Conservation (phyloP, 2,797 vertebrate genomes). For the Pampus argenteus region DNA sequence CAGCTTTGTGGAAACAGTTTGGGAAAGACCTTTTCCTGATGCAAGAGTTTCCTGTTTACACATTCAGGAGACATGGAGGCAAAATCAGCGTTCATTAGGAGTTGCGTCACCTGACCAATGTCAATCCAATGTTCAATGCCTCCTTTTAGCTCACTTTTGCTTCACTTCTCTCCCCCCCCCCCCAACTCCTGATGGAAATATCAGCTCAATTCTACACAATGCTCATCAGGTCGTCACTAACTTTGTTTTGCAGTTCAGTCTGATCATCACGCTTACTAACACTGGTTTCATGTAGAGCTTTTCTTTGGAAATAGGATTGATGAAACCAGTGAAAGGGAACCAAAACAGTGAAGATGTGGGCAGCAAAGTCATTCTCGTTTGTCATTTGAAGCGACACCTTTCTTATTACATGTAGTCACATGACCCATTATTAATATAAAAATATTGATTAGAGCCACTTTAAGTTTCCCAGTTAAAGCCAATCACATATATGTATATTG, state of each 20-base stretch:
- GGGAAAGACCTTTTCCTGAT: conserved; percentile 41
- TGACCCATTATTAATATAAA: not conserved
- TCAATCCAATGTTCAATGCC: not conserved
- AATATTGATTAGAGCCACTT: not conserved
- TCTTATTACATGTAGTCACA: too few relatives aligned
- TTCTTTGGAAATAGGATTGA: not conserved
- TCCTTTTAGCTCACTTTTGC: not conserved
- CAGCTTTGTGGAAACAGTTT: conserved; percentile 5
- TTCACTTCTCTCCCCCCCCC: too few relatives aligned
- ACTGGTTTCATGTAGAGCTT: too few relatives aligned
- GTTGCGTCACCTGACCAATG: not conserved
- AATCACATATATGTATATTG: not conserved
- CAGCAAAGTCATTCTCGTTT: too few relatives aligned
- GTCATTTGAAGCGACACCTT: too few relatives aligned
- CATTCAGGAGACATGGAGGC: too few relatives aligned
- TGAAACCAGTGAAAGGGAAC: not conserved
- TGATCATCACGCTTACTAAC: too few relatives aligned
- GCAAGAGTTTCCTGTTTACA: too few relatives aligned
- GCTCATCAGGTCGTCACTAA: not conserved
- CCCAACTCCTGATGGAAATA: too few relatives aligned
- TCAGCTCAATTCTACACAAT: too few relatives aligned
- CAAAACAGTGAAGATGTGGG: too few relatives aligned
- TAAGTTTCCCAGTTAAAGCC: not conserved
- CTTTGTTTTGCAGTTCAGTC: not conserved
- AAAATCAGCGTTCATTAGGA: too few relatives aligned